Evolutionary conservation across 2,797 vertebrate genomes (phyloP).

Genomic region (Lacerta agilis): DNA sequence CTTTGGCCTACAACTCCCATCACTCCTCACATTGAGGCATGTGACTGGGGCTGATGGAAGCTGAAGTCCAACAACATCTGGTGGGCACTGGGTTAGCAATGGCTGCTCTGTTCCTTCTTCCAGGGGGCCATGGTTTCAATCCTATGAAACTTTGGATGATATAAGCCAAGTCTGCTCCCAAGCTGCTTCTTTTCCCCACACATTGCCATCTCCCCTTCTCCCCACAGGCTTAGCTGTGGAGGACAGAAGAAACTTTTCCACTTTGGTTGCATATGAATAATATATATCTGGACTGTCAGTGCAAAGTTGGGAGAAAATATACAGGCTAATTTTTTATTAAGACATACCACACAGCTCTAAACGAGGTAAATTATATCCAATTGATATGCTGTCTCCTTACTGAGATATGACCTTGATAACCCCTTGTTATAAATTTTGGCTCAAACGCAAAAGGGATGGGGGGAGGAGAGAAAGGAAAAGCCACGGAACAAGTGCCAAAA

Average conservation of each 20-base stretch:
- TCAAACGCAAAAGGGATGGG: neutral
- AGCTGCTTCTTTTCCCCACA: neutral
- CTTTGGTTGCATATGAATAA: neutral
- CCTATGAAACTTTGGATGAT: neutral
- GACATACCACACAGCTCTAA: neutral
- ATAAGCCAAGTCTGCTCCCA: neutral
- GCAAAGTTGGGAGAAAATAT: neutral
- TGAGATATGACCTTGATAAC: neutral
- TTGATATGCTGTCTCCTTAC: constrained; percentile 8
- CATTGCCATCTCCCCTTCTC: neutral
- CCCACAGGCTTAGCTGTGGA: neutral
- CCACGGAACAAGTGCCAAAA: constrained; percentile 23
- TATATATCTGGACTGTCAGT: neutral
- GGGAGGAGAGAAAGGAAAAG: neutral
- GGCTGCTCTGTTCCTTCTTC: too few relatives aligned
- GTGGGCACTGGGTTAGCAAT: too few relatives aligned
- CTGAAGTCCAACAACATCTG: too few relatives aligned
- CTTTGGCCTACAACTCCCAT: too few relatives aligned
- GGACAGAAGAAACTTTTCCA: neutral
- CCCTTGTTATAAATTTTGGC: neutral
- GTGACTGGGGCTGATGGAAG: too few relatives aligned
- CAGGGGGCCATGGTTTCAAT: neutral
- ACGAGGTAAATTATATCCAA: constrained; percentile 5
- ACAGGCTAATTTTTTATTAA: neutral
- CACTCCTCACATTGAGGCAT: too few relatives aligned